These are phyloP conservation scores for Eilema sororculum DNA, from an alignment of 2,888 invertebrate species.

Conservation along the genomic window DNA sequence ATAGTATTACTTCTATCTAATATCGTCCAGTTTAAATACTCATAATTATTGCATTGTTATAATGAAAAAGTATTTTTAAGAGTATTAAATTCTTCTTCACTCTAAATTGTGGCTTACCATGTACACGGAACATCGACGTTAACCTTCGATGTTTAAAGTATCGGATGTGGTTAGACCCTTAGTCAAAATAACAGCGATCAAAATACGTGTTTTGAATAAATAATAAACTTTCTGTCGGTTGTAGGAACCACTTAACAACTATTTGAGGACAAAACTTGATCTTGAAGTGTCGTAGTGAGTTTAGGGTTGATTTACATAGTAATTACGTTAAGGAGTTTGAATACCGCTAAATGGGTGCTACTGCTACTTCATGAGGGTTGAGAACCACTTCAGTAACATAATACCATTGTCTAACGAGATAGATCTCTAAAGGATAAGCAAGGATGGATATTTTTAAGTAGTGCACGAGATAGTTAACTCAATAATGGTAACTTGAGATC, in stretches of 20 bases:
- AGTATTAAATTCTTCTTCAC: not conserved
- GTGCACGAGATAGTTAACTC: not conserved
- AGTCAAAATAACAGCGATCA: slow-evolving; percentile 52
- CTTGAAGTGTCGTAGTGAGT: slow-evolving; percentile 36
- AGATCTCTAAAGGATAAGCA: not conserved
- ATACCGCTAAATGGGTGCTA: slow-evolving; percentile 23
- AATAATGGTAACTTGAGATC: not conserved
- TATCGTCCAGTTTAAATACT: not conserved
- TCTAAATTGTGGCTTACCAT: not conserved
- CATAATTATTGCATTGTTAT: not conserved
- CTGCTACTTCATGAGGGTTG: slow-evolving; percentile 24
- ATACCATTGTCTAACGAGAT: not conserved
- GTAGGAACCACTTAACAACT: slow-evolving; percentile 43
- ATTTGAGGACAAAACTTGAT: slow-evolving; percentile 47
- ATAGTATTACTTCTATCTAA: not conserved
- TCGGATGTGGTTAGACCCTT: slow-evolving; percentile 20
- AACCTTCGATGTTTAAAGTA: not conserved
- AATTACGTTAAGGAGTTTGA: slow-evolving; percentile 38
- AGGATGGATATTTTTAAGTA: not conserved
- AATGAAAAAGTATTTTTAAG: not conserved
- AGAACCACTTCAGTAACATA: not conserved
- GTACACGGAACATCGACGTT: not conserved
- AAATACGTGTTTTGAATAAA: slow-evolving; percentile 49
- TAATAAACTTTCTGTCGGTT: slow-evolving; percentile 40
- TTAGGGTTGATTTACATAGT: slow-evolving; percentile 46